These are phyloP conservation scores for Alloplasta piceator DNA, from an alignment of 2,888 invertebrate species.

Conservation along the genomic window DNA sequence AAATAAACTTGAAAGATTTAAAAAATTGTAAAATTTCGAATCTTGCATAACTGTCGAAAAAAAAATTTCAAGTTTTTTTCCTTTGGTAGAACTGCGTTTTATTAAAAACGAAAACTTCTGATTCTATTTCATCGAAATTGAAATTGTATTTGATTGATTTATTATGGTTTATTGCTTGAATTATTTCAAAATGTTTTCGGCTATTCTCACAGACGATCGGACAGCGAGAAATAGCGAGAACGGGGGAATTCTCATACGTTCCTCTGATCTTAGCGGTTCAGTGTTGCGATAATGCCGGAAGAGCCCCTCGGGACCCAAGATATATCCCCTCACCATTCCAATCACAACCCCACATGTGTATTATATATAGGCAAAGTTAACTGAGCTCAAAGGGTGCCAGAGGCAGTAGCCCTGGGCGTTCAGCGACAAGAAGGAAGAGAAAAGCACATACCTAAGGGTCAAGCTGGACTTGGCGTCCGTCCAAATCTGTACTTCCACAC, in stretches of 20 bases:
- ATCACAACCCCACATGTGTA: not conserved
- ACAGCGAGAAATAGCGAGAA: not conserved
- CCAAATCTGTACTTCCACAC: slow-evolving; percentile 67
- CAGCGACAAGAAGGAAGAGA: slow-evolving; percentile 25
- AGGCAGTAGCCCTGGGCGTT: slow-evolving; percentile 22
- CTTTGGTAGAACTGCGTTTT: too few relatives aligned
- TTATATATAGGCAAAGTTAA: slow-evolving; percentile 67
- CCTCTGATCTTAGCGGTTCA: slow-evolving; percentile 69
- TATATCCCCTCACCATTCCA: slow-evolving; percentile 29
- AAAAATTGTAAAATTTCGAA: too few relatives aligned
- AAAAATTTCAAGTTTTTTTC: too few relatives aligned
- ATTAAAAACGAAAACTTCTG: too few relatives aligned
- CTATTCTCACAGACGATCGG: slow-evolving; percentile 22
- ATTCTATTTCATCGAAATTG: too few relatives aligned
- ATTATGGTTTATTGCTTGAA: slow-evolving; percentile 42
- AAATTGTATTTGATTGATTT: too few relatives aligned
- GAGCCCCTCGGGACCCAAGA: slow-evolving; percentile 70
- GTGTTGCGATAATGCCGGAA: slow-evolving; percentile 76
- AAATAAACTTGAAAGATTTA: too few relatives aligned
- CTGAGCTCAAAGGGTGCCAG: slow-evolving; percentile 73
- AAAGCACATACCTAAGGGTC: slow-evolving; percentile 73
- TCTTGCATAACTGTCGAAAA: too few relatives aligned
- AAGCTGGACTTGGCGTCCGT: slow-evolving; percentile 72
- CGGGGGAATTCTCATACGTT: slow-evolving; percentile 53
- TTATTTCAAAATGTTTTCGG: slow-evolving; percentile 30